Conservation (phyloP, 2,113 vertebrate species). For the Arothron firmamentum region DNA sequence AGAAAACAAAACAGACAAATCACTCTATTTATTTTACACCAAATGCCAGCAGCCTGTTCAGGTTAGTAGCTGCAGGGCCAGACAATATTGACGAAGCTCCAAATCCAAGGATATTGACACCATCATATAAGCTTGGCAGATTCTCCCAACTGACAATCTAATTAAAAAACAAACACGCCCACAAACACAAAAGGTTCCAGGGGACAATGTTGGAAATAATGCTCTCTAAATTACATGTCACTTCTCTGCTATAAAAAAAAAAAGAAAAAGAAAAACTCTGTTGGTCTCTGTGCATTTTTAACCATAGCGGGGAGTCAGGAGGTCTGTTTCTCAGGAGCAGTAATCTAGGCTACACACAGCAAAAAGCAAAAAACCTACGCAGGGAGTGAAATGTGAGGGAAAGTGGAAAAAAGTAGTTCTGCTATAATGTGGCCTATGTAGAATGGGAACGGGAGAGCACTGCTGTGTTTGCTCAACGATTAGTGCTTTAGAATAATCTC, state of each 20-base stretch:
- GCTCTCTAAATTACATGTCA: slow-evolving; percentile 75
- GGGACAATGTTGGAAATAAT: slow-evolving; percentile 74
- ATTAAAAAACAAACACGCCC: slow-evolving; percentile 79
- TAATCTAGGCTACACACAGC: slow-evolving; percentile 62
- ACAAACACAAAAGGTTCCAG: slow-evolving; percentile 75
- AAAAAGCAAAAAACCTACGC: slow-evolving; percentile 65
- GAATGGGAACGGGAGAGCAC: slow-evolving; percentile 88
- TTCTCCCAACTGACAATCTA: slow-evolving; percentile 73
- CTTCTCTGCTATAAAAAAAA: slow-evolving; percentile 61
- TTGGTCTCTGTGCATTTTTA: slow-evolving; percentile 51
- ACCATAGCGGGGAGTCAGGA: slow-evolving; percentile 43
- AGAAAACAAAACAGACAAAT: slow-evolving; percentile 80
- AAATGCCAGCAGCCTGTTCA: slow-evolving; percentile 78
- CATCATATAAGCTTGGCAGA: slow-evolving; percentile 69
- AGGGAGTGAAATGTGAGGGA: slow-evolving; percentile 54
- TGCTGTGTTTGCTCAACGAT: slow-evolving; percentile 99
- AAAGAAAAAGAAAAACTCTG: slow-evolving; percentile 32
- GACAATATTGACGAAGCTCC: slow-evolving; percentile 77
- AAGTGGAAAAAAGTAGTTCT: slow-evolving; percentile 76
- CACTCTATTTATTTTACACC: slow-evolving; percentile 79
- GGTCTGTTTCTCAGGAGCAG: slow-evolving; percentile 65
- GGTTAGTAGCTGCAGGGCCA: slow-evolving; percentile 71
- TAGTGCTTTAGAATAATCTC: slow-evolving; percentile 99
- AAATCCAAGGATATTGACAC: slow-evolving; percentile 77
- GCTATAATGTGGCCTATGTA: slow-evolving; percentile 90